Evolutionary conservation across 2,888 invertebrate genomes (phyloP).

Genomic region (Diaperis boleti): DNA sequence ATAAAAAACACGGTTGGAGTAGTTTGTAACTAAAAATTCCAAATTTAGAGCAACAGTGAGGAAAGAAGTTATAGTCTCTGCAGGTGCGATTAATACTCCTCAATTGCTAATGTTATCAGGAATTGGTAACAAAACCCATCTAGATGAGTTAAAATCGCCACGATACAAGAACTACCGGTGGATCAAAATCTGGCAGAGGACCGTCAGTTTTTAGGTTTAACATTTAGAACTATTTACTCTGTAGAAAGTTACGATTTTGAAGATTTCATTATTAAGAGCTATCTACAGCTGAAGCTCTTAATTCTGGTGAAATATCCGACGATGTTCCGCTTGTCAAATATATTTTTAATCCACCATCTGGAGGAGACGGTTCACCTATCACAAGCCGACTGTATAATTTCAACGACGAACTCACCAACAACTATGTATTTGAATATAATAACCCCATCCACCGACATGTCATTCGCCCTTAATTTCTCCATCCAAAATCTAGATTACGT

Average conservation of each 20-base stretch:
- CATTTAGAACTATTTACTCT: slow-evolving; percentile 4
- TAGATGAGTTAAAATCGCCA: slow-evolving; percentile 8
- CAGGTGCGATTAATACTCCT: slow-evolving; percentile 17
- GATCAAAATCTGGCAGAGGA: slow-evolving; percentile 10
- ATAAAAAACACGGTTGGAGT: slow-evolving; percentile 21
- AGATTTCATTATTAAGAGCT: no score
- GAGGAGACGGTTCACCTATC: slow-evolving; percentile 1
- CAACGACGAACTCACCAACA: slow-evolving; percentile 10
- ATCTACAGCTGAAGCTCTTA: background rate
- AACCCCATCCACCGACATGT: slow-evolving; percentile 46
- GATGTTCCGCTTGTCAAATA: slow-evolving; percentile 1
- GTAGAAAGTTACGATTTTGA: background rate
- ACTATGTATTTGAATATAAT: slow-evolving; percentile 7
- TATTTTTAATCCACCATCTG: slow-evolving; percentile 3
- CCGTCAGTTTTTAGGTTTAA: slow-evolving; percentile 12
- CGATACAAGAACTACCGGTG: slow-evolving; percentile 10
- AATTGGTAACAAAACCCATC: slow-evolving; percentile 19
- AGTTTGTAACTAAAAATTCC: slow-evolving; percentile 40
- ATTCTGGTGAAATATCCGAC: background rate
- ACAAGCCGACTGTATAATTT: slow-evolving; percentile 12
- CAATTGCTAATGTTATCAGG: slow-evolving; percentile 29
- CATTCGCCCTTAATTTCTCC: slow-evolving; percentile 69
- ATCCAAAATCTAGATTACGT: slow-evolving; percentile 67
- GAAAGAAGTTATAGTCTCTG: slow-evolving; percentile 24
- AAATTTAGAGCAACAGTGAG: slow-evolving; percentile 14